Evolutionary conservation across 2,888 invertebrate species (phyloP).

Genomic region (Eremobia ochroleuca): DNA sequence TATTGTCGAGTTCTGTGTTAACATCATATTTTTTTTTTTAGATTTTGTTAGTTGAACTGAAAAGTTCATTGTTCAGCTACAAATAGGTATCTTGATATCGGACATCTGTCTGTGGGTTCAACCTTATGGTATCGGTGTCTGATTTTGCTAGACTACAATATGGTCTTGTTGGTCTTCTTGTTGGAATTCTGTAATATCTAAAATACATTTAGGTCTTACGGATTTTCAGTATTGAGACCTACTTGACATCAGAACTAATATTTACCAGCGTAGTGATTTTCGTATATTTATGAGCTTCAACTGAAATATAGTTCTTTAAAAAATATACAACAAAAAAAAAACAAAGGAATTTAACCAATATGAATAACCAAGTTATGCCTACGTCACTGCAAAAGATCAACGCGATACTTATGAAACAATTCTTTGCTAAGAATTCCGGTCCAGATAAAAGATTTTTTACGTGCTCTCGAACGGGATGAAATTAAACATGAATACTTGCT

Average conservation of each 20-base stretch:
- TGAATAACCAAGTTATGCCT: background rate
- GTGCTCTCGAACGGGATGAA: slow-evolving; percentile 83
- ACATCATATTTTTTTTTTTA: slow-evolving; percentile 3
- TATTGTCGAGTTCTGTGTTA: slow-evolving; percentile 35
- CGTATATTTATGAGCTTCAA: background rate
- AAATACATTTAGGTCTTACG: background rate
- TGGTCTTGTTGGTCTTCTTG: background rate
- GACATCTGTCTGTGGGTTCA: background rate
- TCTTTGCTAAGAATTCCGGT: slow-evolving; percentile 83
- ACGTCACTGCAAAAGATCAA: slow-evolving; percentile 42
- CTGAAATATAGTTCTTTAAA: background rate
- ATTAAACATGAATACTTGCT: slow-evolving; percentile 90
- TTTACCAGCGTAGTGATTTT: background rate
- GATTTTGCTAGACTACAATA: background rate
- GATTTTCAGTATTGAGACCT: background rate
- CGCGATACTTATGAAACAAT: slow-evolving; percentile 61
- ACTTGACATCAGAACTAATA: background rate
- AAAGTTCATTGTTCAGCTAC: background rate
- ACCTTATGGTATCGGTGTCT: background rate
- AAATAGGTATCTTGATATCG: background rate
- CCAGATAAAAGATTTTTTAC: slow-evolving; percentile 85
- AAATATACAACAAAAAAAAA: background rate
- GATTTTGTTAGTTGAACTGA: background rate
- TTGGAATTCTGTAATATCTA: background rate
- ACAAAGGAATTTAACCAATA: slow-evolving; percentile 18